Conservation (phyloP, 2,113 vertebrate genomes). For the Eublepharis macularius region DNA sequence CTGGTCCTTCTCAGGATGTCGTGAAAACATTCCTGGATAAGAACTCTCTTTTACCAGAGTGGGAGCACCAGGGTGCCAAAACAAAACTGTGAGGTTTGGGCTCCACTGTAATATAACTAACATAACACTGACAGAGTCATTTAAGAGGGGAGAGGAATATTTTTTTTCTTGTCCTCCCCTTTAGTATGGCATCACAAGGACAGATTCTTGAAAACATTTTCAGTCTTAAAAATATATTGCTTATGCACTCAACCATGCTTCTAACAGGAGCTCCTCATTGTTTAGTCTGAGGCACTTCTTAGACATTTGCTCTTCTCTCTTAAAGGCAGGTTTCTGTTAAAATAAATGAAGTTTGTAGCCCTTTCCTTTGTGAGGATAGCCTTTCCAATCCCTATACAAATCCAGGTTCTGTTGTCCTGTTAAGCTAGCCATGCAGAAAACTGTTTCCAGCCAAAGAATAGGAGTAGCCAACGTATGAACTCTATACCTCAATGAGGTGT, state of each 20-base stretch:
- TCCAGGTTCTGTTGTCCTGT: constrained; percentile 74
- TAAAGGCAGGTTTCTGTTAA: constrained; percentile 70
- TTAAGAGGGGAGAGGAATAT: neutral
- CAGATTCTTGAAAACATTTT: neutral
- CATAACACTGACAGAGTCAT: neutral
- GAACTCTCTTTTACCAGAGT: constrained; percentile 1
- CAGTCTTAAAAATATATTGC: constrained; percentile 27
- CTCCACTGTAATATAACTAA: constrained; percentile 15
- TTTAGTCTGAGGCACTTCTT: constrained; percentile 53
- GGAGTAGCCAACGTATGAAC: constrained; percentile 74
- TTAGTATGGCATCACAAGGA: neutral
- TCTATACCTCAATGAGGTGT: constrained; percentile 77
- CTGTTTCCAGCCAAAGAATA: constrained; percentile 70
- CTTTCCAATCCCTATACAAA: constrained; percentile 70
- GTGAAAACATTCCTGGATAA: constrained; percentile 20
- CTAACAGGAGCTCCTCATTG: constrained; percentile 64
- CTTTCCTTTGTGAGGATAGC: constrained; percentile 73
- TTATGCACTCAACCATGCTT: constrained; percentile 49
- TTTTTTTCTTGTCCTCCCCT: neutral
- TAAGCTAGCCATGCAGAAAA: constrained; percentile 76
- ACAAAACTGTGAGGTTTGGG: neutral
- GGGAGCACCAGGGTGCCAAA: neutral
- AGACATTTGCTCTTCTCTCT: constrained; percentile 72
- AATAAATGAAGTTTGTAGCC: constrained; percentile 76
- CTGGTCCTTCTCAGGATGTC: neutral